A percentile compares a stretch with the other conserved stretches of the same genome.
Conservation (phyloP, 92 coral and sea anemone genomes). For the Epizoanthus stellaris region DNA sequence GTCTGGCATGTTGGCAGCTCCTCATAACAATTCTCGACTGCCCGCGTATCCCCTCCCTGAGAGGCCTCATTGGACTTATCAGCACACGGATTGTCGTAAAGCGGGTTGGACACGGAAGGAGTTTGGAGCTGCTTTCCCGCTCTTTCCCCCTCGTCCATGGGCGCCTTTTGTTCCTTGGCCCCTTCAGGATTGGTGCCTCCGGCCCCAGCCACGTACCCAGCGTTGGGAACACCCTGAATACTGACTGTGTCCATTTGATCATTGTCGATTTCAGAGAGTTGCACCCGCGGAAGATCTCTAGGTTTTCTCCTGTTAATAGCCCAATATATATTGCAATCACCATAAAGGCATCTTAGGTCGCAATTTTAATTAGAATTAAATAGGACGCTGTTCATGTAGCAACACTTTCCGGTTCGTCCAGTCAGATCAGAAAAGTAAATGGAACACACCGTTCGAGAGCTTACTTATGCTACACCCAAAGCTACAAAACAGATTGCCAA, state of each 20-base stretch:
- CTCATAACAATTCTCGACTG: neutral
- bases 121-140: neutral
- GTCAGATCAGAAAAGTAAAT: no score
- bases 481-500: no score
- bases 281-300: neutral
- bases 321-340: neutral
- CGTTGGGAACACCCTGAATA: conserved; percentile 1
- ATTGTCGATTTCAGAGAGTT: neutral
- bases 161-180: neutral
- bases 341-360: neutral
- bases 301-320: conserved; percentile 10
- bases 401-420: no score
- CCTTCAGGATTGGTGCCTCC: neutral
- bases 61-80: neutral
- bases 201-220: conserved; percentile 8
- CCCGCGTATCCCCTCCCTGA: neutral
- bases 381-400: no score
- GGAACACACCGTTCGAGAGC: no score
- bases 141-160: neutral
- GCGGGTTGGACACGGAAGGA: neutral
- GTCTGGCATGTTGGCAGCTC: neutral
- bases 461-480: no score
- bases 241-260: conserved; percentile 11
- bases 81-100: neutral
- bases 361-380: no score